Evolutionary conservation across 2,797 vertebrate species (phyloP).

Genomic region (Hafferia zeledoni): DNA sequence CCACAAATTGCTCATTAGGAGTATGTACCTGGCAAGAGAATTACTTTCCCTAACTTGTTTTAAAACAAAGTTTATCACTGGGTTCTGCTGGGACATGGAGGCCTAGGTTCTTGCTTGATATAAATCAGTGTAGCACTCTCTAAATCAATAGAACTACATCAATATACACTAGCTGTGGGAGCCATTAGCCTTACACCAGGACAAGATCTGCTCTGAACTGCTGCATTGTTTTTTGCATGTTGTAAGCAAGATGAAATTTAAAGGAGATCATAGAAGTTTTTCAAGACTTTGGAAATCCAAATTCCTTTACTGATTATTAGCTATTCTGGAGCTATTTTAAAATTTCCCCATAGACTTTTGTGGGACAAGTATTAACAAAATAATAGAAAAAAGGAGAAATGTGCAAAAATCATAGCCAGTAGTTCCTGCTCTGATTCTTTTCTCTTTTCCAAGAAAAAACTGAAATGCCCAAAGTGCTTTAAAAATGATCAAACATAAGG

Average conservation of each 20-base stretch:
- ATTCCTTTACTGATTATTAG: neutral
- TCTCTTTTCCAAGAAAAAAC: neutral
- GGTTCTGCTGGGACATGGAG: neutral
- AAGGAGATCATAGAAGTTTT: neutral
- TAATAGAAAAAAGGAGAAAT: neutral
- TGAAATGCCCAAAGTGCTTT: neutral
- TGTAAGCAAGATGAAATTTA: conserved; percentile 8
- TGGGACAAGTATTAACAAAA: neutral
- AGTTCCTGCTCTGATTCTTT: neutral
- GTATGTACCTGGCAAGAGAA: neutral
- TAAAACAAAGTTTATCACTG: neutral
- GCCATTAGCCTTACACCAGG: neutral
- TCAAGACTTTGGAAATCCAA: neutral
- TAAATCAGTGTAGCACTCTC: neutral
- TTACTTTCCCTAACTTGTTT: neutral
- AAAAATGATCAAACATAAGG: neutral
- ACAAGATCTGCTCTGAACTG: neutral
- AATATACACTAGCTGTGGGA: conserved; percentile 39
- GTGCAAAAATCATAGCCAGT: neutral
- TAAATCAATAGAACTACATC: conserved; percentile 29
- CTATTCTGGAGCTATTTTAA: neutral
- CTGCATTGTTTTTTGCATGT: neutral
- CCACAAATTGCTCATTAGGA: neutral
- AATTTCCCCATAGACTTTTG: neutral
- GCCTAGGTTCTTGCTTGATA: neutral